Evolutionary conservation across 2,797 vertebrate genomes (phyloP).

Genomic region (Spheniscus humboldti): DNA sequence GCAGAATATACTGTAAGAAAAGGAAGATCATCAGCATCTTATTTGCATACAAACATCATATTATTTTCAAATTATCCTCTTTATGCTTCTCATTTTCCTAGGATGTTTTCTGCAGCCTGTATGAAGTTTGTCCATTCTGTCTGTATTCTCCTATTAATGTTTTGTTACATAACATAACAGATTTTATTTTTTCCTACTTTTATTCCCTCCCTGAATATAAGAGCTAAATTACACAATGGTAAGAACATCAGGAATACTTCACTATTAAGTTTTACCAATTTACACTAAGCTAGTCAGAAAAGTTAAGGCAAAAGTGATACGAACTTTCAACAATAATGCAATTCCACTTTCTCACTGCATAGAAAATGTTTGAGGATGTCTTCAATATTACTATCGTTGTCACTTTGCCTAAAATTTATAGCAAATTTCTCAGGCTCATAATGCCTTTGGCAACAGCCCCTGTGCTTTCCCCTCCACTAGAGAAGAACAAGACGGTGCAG

Average conservation of each 20-base stretch:
- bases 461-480: background rate
- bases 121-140: background rate
- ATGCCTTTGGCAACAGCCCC: background rate
- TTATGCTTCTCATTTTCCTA: constrained; percentile 28
- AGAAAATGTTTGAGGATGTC: background rate
- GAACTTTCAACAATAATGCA: background rate
- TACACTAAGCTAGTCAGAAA: background rate
- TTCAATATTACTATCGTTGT: background rate
- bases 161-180: background rate
- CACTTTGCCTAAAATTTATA: background rate
- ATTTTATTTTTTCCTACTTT: background rate
- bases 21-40: background rate
- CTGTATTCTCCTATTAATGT: background rate
- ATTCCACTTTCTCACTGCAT: background rate
- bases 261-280: background rate
- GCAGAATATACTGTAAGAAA: background rate
- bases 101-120: background rate
- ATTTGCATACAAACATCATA: constrained; percentile 31
- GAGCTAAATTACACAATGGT: background rate
- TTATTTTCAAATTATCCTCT: constrained; percentile 41
- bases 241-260: background rate
- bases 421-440: background rate
- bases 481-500: constrained; percentile 2
- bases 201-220: background rate
- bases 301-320: background rate